Conservation (phyloP, 2,113 vertebrate species). For the Hyperoodon ampullatus region DNA sequence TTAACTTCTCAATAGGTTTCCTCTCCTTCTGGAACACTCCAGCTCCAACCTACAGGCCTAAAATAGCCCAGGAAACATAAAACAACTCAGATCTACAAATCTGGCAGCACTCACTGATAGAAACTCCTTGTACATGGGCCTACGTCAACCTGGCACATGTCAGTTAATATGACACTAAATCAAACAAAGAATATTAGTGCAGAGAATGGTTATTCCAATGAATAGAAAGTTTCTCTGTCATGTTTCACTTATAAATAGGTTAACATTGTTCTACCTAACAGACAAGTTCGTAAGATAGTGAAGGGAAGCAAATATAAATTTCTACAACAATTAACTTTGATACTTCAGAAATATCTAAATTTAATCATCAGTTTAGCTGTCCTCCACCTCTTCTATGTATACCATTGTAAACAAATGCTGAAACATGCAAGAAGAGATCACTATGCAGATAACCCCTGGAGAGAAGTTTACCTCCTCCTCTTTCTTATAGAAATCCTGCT, state of each 20-base stretch:
- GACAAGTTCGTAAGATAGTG: neutral
- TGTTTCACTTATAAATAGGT: neutral
- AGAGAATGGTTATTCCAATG: neutral
- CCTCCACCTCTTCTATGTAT: neutral
- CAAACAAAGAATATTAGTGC: neutral
- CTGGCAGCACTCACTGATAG: neutral
- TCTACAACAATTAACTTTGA: neutral
- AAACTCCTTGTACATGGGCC: neutral
- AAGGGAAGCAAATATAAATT: neutral
- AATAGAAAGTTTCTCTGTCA: neutral
- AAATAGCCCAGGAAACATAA: neutral
- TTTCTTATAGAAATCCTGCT: neutral
- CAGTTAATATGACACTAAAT: neutral
- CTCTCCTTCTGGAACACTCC: neutral
- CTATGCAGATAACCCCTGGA: neutral
- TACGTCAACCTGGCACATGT: neutral
- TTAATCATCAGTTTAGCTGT: neutral
- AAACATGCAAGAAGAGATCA: neutral
- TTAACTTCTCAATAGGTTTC: neutral
- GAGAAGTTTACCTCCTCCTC: neutral
- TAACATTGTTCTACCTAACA: neutral
- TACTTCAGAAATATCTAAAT: neutral
- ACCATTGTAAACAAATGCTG: neutral
- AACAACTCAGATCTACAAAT: neutral
- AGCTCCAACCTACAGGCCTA: neutral